Base-by-base conservation (phyloP, 2,113 vertebrate species). In the Mystacornis crossleyi region DNA sequence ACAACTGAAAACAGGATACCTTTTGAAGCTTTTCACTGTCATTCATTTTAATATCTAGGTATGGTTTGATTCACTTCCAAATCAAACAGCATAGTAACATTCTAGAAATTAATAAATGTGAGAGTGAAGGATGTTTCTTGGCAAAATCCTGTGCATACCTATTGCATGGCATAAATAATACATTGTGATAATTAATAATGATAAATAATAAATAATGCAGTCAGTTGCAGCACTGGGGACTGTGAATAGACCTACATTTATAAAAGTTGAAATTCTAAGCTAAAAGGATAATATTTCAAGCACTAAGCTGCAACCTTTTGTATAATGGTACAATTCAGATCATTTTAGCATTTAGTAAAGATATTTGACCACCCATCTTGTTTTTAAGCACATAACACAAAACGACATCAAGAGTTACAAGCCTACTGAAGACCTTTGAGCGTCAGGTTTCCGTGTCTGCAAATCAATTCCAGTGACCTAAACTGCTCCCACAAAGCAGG, bases 121-220 rank as follows among this genome's bases (percentile, higher is more conserved):
- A 82, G 81, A 79, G 43, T 54, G 83, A 95, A 78, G 65, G 47
- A 81, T 91, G 88, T 74, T 94, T 93, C 80, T 97, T 91, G 95
- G 91, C 95, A 94, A 97, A 96, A 92, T 67, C 78, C 69, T 69
- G 19, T 84, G 94, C 55, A 38, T 96, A 93, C 90, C 93, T 96
- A 94, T 96, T 96, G 89, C 92, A 93, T 25, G 28, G 74, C 85
- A 95, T 96, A 97, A 96, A 96, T 96, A 97, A 97, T 96, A 82
- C 88, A 97, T 97, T 69, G 69, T 67, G 90, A 97, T 96, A 96
- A 97, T 97, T 97, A 96, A 96, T 97, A 96, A 97, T 95, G 93
- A 94, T 95, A 93, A 97, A 96, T 96, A 97, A 97, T 95, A 97
- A 96, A 97, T 97, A 97, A 96, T 93, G 79, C 91, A 95, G 96